These are phyloP conservation scores for Drosophila repletoides DNA, from an alignment of 1,140 invertebrate genomes.

Conservation along the genomic window DNA sequence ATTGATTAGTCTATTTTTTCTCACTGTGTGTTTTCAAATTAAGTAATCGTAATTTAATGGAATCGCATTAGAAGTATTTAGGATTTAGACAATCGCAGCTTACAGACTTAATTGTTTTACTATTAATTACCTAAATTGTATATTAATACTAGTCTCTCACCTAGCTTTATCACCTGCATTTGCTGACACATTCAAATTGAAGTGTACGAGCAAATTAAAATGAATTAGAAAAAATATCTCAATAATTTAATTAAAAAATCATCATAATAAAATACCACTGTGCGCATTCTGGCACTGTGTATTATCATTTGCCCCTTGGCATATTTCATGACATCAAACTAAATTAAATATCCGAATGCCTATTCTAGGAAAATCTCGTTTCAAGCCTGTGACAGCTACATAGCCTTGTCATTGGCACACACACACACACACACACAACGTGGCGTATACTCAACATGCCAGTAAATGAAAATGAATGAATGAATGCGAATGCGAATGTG, in stretches of 20 bases:
- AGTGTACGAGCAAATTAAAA: too few species aligned
- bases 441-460: slow-evolving; percentile 39
- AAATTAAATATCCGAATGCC: slow-evolving; percentile 36
- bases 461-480: slow-evolving; percentile 70
- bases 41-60: too few species aligned
- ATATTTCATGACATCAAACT: slow-evolving; percentile 25
- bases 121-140: too few species aligned
- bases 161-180: too few species aligned
- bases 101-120: too few species aligned
- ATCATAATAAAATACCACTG: background rate
- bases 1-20: too few species aligned
- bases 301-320: slow-evolving; percentile 1
- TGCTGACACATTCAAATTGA: too few species aligned
- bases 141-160: too few species aligned
- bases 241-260: background rate
- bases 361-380: slow-evolving; percentile 11
- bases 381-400: slow-evolving; percentile 40
- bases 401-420: slow-evolving; percentile 47
- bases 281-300: background rate
- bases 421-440: slow-evolving; percentile 10
- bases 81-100: too few species aligned
- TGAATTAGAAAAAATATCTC: background rate
- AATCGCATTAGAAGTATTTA: too few species aligned
- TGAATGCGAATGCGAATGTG: slow-evolving; percentile 35
- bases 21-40: too few species aligned